Base-by-base conservation (phyloP, 1,140 invertebrate species). In the Tetragnatha versicolor region DNA sequence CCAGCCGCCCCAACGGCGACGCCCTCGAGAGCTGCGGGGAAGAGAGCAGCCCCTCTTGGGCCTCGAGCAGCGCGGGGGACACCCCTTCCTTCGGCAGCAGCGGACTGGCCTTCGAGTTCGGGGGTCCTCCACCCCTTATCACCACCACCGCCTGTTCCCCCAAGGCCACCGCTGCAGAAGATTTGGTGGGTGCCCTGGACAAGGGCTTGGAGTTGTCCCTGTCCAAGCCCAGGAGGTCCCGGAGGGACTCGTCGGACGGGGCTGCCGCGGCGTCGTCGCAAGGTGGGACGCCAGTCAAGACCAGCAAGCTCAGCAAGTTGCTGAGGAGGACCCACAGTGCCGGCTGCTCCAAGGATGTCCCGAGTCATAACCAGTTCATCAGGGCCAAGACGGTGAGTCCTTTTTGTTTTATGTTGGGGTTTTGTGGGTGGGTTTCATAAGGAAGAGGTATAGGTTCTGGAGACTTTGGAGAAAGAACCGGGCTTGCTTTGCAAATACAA, bases 301-400 rank as follows among this genome's bases (percentile, higher is more conserved):
- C 82, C 14, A 82, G 82, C 47, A 81, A 81, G 25, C 81, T 86
- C 20, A 80, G 84, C 6, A 82, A 84, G 33, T 84, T 86, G 5
- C 69, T 87, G 33, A 76, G 86, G 33, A 73, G 86, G 20, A 87
- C 86, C 68, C 85, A 86, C 45, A 85, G 85, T 79, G 86, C 85
- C 4, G 86, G 86, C n/a, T 85, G 84, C 72, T 83, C 83, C 6
- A 86, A 87, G 78, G 86, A 87, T 81, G 84, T 86, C 14, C 84
- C 86, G 7, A 82, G 83, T 0, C 84, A 86, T 81, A 84, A 84
- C 9, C 81, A 85, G 17, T 87, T 86, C 77, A 51, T 86, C 14
- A 73, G 83, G 42, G 79, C 81, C 17, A 82, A 82, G 29, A 58
- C 53, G 45, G 82, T 82, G 73, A 82, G 81, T 78, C 27, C 49